These are phyloP conservation scores for Drosophila silvestris DNA, from an alignment of 2,888 invertebrate genomes.

Conservation along the genomic window DNA sequence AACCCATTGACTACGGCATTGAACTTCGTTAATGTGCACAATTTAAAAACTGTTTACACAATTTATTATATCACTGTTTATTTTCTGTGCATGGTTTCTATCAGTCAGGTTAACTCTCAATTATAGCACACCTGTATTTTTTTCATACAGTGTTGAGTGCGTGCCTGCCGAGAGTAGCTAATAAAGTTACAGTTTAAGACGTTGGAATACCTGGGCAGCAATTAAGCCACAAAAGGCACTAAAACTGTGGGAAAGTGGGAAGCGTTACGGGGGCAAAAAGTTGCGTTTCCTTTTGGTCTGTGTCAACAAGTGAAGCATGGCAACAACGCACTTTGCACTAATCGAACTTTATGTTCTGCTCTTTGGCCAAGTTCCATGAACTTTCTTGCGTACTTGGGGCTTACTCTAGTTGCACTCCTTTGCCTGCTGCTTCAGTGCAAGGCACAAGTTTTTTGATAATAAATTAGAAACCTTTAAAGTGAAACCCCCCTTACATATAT, in stretches of 20 bases:
- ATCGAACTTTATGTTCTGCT: constrained; percentile 69
- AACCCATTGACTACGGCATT: neutral
- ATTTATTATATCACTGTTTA: neutral
- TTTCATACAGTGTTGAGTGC: constrained; percentile 61
- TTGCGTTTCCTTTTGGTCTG: constrained; percentile 27
- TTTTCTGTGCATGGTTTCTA: neutral
- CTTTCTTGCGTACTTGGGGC: constrained; percentile 42
- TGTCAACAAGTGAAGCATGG: constrained; percentile 59
- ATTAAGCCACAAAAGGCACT: constrained; percentile 61
- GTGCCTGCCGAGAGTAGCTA: constrained; percentile 47
- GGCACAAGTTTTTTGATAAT: constrained; percentile 43
- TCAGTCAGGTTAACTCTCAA: neutral
- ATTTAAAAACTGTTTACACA: neutral
- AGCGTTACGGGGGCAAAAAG: constrained; percentile 25
- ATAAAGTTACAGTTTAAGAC: constrained; percentile 68
- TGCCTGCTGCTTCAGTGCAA: neutral
- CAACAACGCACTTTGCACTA: constrained; percentile 63
- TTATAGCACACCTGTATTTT: neutral
- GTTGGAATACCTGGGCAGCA: constrained; percentile 41
- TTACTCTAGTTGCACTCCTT: constrained; percentile 21
- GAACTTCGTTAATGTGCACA: neutral
- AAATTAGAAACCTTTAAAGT: constrained; percentile 54
- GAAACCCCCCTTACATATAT: constrained; percentile 5
- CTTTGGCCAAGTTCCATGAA: constrained; percentile 50
- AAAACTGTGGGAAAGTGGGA: constrained; percentile 12